Evolutionary conservation across 2,888 invertebrate species (phyloP).

Genomic region (Cyaniris semiargus): DNA sequence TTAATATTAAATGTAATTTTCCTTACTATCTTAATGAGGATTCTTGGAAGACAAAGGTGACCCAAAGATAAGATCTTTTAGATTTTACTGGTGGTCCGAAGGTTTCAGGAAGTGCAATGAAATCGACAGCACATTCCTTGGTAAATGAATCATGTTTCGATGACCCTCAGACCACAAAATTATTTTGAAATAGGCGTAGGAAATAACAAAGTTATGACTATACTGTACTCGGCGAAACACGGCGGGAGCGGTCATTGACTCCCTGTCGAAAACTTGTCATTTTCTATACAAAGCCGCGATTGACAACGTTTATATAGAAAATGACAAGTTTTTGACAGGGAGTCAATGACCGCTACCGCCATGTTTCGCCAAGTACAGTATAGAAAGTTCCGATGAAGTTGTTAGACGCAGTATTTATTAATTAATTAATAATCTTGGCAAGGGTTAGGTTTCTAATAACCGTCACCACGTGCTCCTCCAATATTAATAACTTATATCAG

Average conservation of each 20-base stretch:
- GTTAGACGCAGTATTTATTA: slow-evolving; percentile 4
- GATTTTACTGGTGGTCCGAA: neutral
- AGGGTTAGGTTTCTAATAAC: slow-evolving; percentile 23
- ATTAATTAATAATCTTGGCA: slow-evolving; percentile 19
- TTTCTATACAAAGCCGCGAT: too few species aligned
- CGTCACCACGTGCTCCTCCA: slow-evolving; percentile 16
- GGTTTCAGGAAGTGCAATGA: slow-evolving; percentile 11
- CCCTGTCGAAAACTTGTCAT: too few species aligned
- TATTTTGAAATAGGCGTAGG: neutral
- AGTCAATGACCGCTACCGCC: too few species aligned
- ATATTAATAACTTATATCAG: slow-evolving; percentile 23
- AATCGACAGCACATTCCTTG: neutral
- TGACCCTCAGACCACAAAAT: slow-evolving; percentile 2
- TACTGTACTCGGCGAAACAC: too few species aligned
- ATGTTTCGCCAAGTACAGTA: too few species aligned
- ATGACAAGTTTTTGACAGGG: too few species aligned
- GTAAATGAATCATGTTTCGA: neutral
- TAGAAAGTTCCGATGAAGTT: slow-evolving; percentile 12
- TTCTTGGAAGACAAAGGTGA: neutral
- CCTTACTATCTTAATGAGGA: neutral
- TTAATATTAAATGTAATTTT: too few species aligned
- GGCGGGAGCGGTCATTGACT: too few species aligned
- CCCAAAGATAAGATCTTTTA: neutral
- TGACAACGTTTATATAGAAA: too few species aligned
- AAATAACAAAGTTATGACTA: neutral